Evolutionary conservation across 2,113 vertebrate species (phyloP), one percentile per base, ranked within the genome.

Genomic region (Bolborhynchus lineola): DNA sequence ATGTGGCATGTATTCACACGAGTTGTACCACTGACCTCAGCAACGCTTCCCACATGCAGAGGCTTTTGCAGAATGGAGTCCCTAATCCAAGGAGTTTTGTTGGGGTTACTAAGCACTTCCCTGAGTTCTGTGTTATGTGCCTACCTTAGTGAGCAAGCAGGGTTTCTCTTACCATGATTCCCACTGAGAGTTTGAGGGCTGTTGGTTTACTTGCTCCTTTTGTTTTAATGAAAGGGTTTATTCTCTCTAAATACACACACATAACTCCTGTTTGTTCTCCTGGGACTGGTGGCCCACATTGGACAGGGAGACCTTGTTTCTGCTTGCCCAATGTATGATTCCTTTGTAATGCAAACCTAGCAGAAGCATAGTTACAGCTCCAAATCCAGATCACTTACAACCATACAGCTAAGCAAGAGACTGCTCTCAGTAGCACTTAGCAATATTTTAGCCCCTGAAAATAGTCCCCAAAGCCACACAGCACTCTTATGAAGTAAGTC

Each of bases 291-390:
- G 76, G 76, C 64, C 72, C 62, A 20, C 63, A 44, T 55, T 24
- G 33, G 44, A 41, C 35, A 5, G 1, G 52, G 37, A 41, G 37
- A 28, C 80, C 41, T 82, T 39, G 31, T 24, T 92, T 67, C 41
- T 89, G 57, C 77, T 47, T 33, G 49, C 68, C 59, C 25, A 29
- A 5, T 11, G 24, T 18, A 25, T 16, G 47, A 75, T 44, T 75
- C 47, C 71, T 88, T 95, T 94, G 82, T 86, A 50, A 86, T 69
- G 83, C 62, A 91, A 87, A 91, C 33, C 15, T 24, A 13, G 62
- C 46, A 91, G 74, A 88, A 76, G 35, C 6, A 2, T 62, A 60
- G 69, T 72, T 84, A 62, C 63, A 69, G n/a, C 41, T 76, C 83
- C 74, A 64, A 11, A 35, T 44, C 47, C 1, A 0, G 18, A 29